A percentile compares a stretch with the other conserved stretches of the same genome.
These are phyloP conservation scores for Pandion haliaetus DNA, from an alignment of 2,113 vertebrate genomes.

Conservation along the genomic window DNA sequence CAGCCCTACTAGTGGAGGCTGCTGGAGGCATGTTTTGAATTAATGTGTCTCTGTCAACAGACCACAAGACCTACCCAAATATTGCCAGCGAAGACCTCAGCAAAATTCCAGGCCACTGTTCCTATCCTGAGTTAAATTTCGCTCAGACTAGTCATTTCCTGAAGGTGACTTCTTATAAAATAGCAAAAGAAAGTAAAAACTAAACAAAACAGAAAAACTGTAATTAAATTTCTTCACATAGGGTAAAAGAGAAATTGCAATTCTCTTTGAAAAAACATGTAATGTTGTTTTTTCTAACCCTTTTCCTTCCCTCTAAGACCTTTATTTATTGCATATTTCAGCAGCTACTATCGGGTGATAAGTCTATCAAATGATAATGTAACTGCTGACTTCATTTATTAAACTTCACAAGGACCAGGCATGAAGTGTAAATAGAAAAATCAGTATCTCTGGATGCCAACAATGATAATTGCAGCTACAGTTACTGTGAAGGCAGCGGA, in stretches of 20 bases:
- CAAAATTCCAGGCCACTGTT: neutral
- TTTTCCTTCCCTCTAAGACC: neutral
- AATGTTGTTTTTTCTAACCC: neutral
- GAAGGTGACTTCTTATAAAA: neutral
- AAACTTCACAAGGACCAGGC: conserved; percentile 47
- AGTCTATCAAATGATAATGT: conserved; percentile 58
- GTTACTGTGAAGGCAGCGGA: conserved; percentile 14
- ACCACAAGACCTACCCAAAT: neutral
- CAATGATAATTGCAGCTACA: conserved; percentile 58
- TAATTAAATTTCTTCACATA: neutral
- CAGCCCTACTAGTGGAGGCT: neutral
- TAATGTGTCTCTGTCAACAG: neutral
- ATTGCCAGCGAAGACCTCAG: neutral
- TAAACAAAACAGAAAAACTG: neutral
- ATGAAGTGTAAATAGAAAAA: conserved; percentile 60
- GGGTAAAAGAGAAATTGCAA: neutral
- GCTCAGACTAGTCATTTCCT: neutral
- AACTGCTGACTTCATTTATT: conserved; percentile 61
- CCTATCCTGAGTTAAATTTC: neutral
- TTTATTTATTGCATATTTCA: conserved; percentile 52
- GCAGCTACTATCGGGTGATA: neutral
- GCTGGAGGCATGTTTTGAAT: neutral
- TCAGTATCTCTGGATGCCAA: conserved; percentile 41
- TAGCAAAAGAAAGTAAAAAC: neutral
- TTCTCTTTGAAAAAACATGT: neutral